Conservation (phyloP, 2,797 vertebrate genomes). For the Alosa sapidissima region DNA sequence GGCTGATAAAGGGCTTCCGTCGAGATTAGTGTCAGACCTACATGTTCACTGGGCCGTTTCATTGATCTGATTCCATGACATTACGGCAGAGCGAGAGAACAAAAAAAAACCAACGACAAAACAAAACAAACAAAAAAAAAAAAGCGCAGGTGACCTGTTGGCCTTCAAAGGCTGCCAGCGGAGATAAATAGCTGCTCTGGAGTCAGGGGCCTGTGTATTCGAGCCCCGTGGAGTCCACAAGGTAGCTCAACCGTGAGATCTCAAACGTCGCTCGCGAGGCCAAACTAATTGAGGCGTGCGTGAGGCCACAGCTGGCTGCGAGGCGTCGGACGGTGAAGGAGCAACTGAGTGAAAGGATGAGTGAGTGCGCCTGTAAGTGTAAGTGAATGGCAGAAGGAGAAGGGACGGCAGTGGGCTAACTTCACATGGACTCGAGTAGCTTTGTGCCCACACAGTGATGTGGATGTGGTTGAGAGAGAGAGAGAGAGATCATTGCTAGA, state of each 20-base stretch:
- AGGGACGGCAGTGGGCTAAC: neutral
- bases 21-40: constrained; percentile 45
- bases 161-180: constrained; percentile 35
- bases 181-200: constrained; percentile 9
- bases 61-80: constrained; percentile 44
- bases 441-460: neutral
- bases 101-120: constrained; percentile 18
- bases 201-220: constrained; percentile 39
- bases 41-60: constrained; percentile 39
- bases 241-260: constrained; percentile 55
- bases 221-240: constrained; percentile 47
- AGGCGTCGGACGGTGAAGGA: neutral
- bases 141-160: constrained; percentile 35
- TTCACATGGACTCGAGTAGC: neutral
- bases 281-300: neutral
- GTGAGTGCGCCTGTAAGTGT: neutral
- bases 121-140: constrained; percentile 32
- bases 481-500: too few species aligned
- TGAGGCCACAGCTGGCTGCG: neutral
- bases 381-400: neutral
- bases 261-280: constrained; percentile 33
- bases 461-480: neutral
- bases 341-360: neutral
- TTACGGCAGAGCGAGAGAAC: constrained; percentile 28
- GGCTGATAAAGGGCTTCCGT: constrained; percentile 43